Evolutionary conservation across 2,113 vertebrate species (phyloP).

Genomic region (Danionella cerebrum): DNA sequence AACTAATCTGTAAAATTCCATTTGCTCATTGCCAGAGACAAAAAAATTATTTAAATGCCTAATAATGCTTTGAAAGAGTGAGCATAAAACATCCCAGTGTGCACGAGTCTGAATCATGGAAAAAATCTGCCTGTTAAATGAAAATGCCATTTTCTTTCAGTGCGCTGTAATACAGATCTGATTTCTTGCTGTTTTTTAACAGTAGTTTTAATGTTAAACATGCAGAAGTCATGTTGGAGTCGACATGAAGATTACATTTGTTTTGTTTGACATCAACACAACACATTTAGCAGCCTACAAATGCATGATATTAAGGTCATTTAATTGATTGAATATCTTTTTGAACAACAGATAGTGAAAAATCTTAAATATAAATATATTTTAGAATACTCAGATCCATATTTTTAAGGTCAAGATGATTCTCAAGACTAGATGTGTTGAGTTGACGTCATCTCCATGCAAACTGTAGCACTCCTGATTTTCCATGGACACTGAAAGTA

Average conservation of each 20-base stretch:
- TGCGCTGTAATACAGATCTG: background rate
- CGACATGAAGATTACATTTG: background rate
- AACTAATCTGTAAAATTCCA: no score
- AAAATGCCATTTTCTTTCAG: background rate
- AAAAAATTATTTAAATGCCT: no score
- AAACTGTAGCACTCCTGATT: slow-evolving; percentile 42
- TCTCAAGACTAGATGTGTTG: background rate
- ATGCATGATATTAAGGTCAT: slow-evolving; percentile 6
- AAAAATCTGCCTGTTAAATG: no score
- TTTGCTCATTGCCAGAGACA: no score
- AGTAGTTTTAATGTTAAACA: background rate
- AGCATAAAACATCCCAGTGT: no score
- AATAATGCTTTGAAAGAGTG: no score
- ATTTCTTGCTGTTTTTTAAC: background rate
- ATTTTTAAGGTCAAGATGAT: background rate
- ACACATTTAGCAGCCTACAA: background rate
- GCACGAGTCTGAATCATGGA: no score
- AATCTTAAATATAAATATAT: background rate
- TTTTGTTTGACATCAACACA: background rate
- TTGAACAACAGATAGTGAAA: no score
- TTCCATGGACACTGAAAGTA: slow-evolving; percentile 26
- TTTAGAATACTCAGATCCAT: background rate
- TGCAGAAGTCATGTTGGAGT: background rate
- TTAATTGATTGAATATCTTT: background rate
- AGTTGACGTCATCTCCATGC: slow-evolving; percentile 17